These are phyloP conservation scores for Drosophila vallismaia DNA, from an alignment of 2,888 invertebrate genomes.

Conservation along the genomic window DNA sequence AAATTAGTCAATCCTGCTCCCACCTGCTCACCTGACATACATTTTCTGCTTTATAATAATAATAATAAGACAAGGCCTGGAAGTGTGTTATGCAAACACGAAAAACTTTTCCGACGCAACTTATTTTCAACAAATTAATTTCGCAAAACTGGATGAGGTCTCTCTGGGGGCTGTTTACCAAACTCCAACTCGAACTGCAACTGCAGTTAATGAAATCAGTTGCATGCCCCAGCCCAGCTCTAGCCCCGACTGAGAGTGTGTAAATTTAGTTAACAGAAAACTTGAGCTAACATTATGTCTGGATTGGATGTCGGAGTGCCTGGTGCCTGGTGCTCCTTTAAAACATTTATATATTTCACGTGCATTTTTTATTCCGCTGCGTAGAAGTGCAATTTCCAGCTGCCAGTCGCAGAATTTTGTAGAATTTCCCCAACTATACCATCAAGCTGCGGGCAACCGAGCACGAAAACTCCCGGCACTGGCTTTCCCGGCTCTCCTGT, in stretches of 20 bases:
- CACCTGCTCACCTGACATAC: slow-evolving; percentile 45
- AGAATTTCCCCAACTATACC: slow-evolving; percentile 31
- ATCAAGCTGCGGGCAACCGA: slow-evolving; percentile 45
- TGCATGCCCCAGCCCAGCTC: slow-evolving; percentile 52
- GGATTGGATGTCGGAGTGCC: slow-evolving; percentile 28
- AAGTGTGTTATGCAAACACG: slow-evolving; percentile 45
- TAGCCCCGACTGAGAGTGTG: slow-evolving; percentile 52
- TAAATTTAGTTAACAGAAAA: slow-evolving; percentile 74
- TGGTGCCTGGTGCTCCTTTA: slow-evolving; percentile 16
- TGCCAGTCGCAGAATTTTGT: slow-evolving; percentile 56
- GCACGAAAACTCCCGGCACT: slow-evolving; percentile 27
- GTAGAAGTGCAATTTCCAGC: slow-evolving; percentile 69
- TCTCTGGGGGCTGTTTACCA: slow-evolving; percentile 25
- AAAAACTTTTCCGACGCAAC: slow-evolving; percentile 72
- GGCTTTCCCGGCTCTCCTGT: slow-evolving; percentile 5
- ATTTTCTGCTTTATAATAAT: slow-evolving; percentile 50
- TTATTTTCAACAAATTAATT: slow-evolving; percentile 81
- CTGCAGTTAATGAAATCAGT: slow-evolving; percentile 82
- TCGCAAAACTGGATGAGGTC: slow-evolving; percentile 39
- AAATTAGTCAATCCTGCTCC: slow-evolving; percentile 55
- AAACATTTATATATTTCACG: slow-evolving; percentile 38
- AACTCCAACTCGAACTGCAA: slow-evolving; percentile 62
- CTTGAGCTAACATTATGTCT: slow-evolving; percentile 69
- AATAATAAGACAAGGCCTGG: slow-evolving; percentile 57
- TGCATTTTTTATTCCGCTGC: slow-evolving; percentile 28